phyloP scores from a whole-genome alignment of 2,797 vertebrate species.

The Pangasius macronema region DNA sequence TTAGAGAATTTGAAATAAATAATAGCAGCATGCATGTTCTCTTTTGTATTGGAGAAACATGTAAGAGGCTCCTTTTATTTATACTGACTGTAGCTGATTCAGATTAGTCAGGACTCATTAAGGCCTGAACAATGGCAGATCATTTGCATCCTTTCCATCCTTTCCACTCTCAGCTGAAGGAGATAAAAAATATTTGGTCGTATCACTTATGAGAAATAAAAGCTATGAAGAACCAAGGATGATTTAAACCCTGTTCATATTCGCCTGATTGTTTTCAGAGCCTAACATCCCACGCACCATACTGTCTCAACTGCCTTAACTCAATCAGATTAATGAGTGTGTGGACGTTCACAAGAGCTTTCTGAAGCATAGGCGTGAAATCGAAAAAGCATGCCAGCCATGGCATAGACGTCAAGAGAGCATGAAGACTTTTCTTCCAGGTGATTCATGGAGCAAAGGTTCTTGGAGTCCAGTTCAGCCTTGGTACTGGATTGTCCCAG shows the following conservation, averaged over 20 bases:
- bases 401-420: neutral
- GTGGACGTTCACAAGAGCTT: constrained; percentile 12
- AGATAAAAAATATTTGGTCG: neutral
- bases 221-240: neutral
- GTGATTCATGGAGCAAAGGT: neutral
- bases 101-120: constrained; percentile 40
- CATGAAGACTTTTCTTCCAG: neutral
- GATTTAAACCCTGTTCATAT: constrained; percentile 22
- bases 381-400: neutral
- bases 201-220: neutral
- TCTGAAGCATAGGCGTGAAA: neutral
- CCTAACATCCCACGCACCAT: neutral
- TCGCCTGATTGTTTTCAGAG: constrained; percentile 16
- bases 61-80: constrained; percentile 21
- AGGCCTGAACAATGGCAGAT: constrained; percentile 37
- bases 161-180: constrained; percentile 7
- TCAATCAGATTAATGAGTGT: constrained; percentile 21
- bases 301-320: constrained; percentile 1
- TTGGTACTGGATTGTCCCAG: neutral
- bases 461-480: neutral
- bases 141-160: constrained; percentile 20
- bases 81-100: neutral
- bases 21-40: constrained; percentile 21
- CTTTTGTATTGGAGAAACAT: neutral
- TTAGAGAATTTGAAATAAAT: constrained; percentile 31